Evolutionary conservation across 35 echinoderm and acorn worm genomes (phyloP).

Genomic region (Lytechinus variegatus): DNA sequence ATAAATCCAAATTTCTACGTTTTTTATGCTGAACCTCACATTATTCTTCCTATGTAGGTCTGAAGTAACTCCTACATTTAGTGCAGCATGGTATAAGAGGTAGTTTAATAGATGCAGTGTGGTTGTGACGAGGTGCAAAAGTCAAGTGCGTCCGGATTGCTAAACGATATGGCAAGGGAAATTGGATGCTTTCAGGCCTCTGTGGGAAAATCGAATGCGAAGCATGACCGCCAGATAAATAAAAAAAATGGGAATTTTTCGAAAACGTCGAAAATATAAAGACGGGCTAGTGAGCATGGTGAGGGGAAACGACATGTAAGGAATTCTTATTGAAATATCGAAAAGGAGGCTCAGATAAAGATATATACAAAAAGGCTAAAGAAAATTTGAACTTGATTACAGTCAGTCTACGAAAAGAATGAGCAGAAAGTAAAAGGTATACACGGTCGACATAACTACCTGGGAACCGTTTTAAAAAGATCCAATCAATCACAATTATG

Average conservation of each 20-base stretch:
- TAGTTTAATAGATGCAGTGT: neutral
- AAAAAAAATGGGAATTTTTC: neutral
- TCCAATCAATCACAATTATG: too few species aligned
- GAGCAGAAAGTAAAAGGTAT: too few species aligned
- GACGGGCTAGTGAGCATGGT: neutral
- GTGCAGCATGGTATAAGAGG: neutral
- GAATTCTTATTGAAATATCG: neutral
- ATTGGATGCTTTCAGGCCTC: neutral
- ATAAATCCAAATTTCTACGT: too few species aligned
- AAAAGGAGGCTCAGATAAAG: neutral
- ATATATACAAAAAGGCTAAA: neutral
- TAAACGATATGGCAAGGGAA: neutral
- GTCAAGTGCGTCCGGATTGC: neutral
- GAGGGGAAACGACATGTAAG: neutral
- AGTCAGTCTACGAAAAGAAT: too few species aligned
- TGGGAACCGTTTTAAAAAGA: too few species aligned
- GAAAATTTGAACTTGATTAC: neutral
- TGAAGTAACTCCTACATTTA: neutral
- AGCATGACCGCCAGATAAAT: neutral
- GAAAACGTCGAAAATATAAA: neutral
- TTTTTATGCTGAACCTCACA: too few species aligned
- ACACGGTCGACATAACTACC: too few species aligned
- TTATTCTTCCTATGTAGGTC: neutral
- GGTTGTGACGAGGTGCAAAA: neutral
- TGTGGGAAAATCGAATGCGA: neutral